A percentile compares a stretch with the other conserved stretches of the same genome.
Conservation (phyloP, 2,113 vertebrate genomes). For the Nettapus auritus region DNA sequence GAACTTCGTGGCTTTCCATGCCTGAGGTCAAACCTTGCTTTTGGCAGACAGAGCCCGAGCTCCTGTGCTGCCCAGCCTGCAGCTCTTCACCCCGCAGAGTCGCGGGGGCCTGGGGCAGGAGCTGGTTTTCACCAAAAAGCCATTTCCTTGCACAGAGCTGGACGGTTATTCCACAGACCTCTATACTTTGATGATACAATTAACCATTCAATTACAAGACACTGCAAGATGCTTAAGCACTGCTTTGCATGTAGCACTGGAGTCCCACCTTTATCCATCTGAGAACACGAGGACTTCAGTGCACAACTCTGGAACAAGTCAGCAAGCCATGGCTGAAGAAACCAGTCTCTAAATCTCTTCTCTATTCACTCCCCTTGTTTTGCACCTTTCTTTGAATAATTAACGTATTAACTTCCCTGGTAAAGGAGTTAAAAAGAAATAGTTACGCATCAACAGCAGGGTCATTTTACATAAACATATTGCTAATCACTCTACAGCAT, state of each 20-base stretch:
- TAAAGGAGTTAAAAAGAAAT: not conserved
- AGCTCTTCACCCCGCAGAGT: not conserved
- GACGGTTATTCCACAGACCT: not conserved
- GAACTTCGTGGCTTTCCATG: fast-evolving
- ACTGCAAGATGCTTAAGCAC: not conserved
- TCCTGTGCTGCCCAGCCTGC: not conserved
- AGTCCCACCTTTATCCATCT: fast-evolving
- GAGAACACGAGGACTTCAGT: not conserved
- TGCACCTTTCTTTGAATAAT: not conserved
- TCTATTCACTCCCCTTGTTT: not conserved
- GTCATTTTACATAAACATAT: not conserved
- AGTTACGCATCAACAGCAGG: not conserved
- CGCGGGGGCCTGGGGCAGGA: not conserved
- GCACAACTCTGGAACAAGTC: not conserved
- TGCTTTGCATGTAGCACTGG: fast-evolving
- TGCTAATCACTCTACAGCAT: not conserved
- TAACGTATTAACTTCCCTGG: not conserved
- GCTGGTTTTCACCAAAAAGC: not conserved
- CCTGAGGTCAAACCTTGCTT: not conserved
- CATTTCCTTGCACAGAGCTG: not conserved
- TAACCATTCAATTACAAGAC: not conserved
- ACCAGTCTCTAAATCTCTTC: not conserved
- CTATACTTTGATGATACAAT: not conserved
- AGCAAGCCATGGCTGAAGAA: not conserved
- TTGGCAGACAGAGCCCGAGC: not conserved